Evolutionary conservation across 2,888 invertebrate species (phyloP), one percentile per base, ranked within the genome.

Genomic region (Bhutanitis thaidina): DNA sequence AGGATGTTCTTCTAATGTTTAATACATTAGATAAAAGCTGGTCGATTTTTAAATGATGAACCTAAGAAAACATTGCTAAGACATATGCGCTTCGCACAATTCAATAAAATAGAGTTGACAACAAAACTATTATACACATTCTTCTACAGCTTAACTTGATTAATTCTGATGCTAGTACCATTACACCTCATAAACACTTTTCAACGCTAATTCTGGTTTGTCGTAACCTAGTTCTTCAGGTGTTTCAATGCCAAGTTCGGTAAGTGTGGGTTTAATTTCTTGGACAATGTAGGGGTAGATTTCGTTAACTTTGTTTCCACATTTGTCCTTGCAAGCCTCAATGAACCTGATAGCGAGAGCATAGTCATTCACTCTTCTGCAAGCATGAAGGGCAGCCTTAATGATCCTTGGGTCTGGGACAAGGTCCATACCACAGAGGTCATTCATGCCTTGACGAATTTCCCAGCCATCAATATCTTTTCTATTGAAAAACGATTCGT

Each of bases 171-270:
- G 62, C 52, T 55, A 55, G 40, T 62, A 62, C 65, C 64, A 65
- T 83, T 91, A 90, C 68, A 93, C 91, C 53, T 95, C 93, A 71
- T 92, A 94, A 51, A 95, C 93, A 68, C 91, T 92, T 67, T 93
- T 85, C 60, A 97, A 90, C 55, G 96, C 97, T 79, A 99, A 89
- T 88, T 99, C 98, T 52, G 99, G 99, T 86, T 97, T 95, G 85
- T 98, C 98, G 71, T 97, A 98, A 55, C 98, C 98, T 69, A 99
- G 91, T 76, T 99, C 97, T 80, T 98, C 98, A 0, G 96, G 96
- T 27, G 98, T 98, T 49, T 93, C 93, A 63, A 99, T 94, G 40
- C 99, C 99, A 53, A 99, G 90, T 87, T 99, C 98, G 36, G 93
- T 93, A 53, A 99, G 91, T 1, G 98, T 97, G 29, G 99, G 98